Percentiles rank a stretch among this genome's conserved stretches.
Evolutionary conservation across 2,113 vertebrate genomes (phyloP).

Genomic region (Campylomormyrus tamandua): DNA sequence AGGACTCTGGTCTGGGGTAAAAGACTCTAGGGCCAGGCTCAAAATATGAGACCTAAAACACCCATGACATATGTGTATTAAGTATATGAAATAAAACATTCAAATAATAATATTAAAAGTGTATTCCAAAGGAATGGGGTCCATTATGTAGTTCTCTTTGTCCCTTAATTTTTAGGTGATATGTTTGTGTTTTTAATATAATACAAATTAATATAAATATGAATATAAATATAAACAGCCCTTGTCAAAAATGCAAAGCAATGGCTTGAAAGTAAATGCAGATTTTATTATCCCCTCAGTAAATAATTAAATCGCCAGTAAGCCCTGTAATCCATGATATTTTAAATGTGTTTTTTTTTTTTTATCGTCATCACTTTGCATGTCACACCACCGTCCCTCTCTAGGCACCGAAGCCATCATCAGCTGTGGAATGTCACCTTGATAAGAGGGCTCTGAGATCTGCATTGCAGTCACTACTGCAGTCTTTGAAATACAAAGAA

Average conservation of each 20-base stretch:
- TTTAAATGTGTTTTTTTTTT: not conserved
- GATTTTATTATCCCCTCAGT: not conserved
- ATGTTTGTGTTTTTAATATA: not conserved
- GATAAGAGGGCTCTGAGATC: not conserved
- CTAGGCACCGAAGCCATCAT: not conserved
- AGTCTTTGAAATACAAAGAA: not conserved
- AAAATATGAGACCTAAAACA: not conserved
- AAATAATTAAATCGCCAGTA: not conserved
- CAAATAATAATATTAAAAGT: not conserved
- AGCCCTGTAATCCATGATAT: not conserved
- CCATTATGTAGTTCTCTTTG: not conserved
- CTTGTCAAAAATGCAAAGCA: not conserved
- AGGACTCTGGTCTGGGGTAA: no score
- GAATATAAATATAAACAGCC: not conserved
- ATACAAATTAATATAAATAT: not conserved
- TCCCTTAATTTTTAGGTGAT: not conserved
- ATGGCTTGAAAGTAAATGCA: not conserved
- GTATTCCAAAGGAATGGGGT: not conserved
- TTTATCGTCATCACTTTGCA: not conserved
- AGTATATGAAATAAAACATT: not conserved
- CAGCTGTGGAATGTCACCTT: not conserved
- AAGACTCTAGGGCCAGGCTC: no score
- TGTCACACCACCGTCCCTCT: not conserved
- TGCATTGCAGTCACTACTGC: not conserved
- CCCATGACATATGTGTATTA: not conserved